Evolutionary conservation across 2,888 invertebrate genomes (phyloP).

Genomic region (Caenorhabditis uteleia): DNA sequence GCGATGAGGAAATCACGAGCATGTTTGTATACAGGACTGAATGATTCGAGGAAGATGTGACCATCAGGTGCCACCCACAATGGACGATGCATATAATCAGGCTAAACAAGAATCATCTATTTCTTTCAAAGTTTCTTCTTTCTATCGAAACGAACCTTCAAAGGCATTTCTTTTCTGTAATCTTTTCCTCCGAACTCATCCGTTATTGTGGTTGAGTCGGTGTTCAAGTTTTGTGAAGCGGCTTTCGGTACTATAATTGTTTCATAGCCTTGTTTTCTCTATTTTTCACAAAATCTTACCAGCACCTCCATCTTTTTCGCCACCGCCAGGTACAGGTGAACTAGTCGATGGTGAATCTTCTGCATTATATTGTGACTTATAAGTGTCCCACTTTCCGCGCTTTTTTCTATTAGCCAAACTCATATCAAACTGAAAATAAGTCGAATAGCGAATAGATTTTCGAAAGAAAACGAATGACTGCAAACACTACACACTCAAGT

Average conservation of each 20-base stretch:
- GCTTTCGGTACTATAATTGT: conserved; percentile 43
- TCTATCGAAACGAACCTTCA: conserved; percentile 32
- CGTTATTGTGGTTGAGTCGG: conserved; percentile 12
- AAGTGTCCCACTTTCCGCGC: conserved; percentile 43
- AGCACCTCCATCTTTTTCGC: conserved; percentile 19
- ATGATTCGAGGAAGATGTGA: conserved; percentile 96
- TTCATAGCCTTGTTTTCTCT: background rate
- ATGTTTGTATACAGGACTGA: conserved; percentile 97
- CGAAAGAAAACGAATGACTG: too few species aligned
- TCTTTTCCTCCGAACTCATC: conserved; percentile 60
- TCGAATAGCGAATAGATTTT: too few species aligned
- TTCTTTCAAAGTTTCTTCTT: background rate
- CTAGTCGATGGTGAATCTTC: conserved; percentile 25
- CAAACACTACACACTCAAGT: too few species aligned
- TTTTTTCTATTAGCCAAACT: conserved; percentile 22
- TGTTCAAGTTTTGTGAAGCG: conserved; percentile 42
- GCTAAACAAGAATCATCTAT: conserved; percentile 24
- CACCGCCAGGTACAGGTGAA: conserved; percentile 7
- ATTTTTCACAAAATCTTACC: conserved; percentile 4
- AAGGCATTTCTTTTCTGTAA: conserved; percentile 53
- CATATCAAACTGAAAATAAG: too few species aligned
- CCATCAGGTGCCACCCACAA: conserved; percentile 90
- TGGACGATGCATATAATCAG: conserved; percentile 44
- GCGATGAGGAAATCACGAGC: conserved; percentile 99
- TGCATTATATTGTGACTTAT: conserved; percentile 39